Base-by-base conservation (phyloP, 2,797 vertebrate genomes). In the Sciurus carolinensis region DNA sequence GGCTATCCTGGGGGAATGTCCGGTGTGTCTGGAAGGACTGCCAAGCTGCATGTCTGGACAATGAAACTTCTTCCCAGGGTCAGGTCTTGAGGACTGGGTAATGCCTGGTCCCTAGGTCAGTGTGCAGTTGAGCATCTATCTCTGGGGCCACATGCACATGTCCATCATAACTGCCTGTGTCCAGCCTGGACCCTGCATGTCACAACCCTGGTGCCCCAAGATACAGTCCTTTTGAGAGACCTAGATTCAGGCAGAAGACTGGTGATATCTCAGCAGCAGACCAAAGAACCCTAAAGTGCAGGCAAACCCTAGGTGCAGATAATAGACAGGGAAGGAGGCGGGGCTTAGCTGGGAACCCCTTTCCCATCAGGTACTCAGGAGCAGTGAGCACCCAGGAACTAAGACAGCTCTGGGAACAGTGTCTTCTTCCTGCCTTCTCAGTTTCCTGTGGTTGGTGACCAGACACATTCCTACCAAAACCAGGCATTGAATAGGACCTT, bases 81-180 rank as follows among this genome's bases (percentile, higher is more conserved):
- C 4, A 5, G 0, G 11, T 8, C 57, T 42, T 50, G 8, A 7
- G 18, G 39, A 44, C 11, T 28, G 20, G 0, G 0, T 1, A 12
- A 47, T 0, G 13, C 11, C 85, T 57, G 5, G 44, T 30, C 33
- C 24, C 64, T 3, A 30, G 62, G 77, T 2, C 17, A 0, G 20
- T 0, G 1, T 2, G 4, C 39, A 17, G 18, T 1, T 3, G n/a
- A 3, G 18, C 1, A 1, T 54, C 26, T 59, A 8, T 62, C 22
- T 50, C 42, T 2, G 47, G 52, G 75, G 6, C 15, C 33, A 50
- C 13, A 0, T 42, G 3, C 47, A 2, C 20, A 6, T 15, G 9
- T 10, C 24, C 3, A 1, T 17, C 44, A 62, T 50, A n/a, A 33
- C 9, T 28, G 26, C 12, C 3, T 44, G 39, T 22, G 7, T 26